phyloP scores from a whole-genome alignment of 37 sponge, comb jelly and placozoan species.

The Beroe forskalii region DNA sequence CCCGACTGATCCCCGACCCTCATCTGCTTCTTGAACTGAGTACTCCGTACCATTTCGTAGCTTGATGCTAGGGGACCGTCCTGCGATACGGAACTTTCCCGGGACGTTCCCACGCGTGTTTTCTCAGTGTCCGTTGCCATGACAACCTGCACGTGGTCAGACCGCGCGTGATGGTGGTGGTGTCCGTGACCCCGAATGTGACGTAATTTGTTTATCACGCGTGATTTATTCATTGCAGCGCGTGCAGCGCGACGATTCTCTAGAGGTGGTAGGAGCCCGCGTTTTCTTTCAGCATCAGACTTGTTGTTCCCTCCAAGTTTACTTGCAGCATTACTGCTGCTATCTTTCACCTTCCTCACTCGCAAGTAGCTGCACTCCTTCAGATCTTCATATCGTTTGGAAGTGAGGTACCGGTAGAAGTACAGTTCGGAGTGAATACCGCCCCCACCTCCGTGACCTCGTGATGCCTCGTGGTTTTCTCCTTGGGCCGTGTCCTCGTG shows the following conservation, averaged over 20 bases:
- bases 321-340: not conserved
- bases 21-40: not conserved
- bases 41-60: not conserved
- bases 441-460: not conserved
- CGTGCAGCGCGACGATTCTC: not conserved
- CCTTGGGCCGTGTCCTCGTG: not conserved
- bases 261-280: not conserved
- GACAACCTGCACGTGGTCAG: not conserved
- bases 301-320: not conserved
- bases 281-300: not conserved
- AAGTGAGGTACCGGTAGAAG: constrained; percentile 7
- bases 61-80: not conserved
- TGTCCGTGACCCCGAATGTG: not conserved
- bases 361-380: not conserved
- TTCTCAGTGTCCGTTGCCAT: not conserved
- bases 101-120: not conserved
- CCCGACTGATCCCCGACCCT: not conserved
- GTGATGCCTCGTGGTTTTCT: not conserved
- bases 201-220: not conserved
- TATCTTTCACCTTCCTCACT: not conserved
- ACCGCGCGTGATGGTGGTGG: not conserved
- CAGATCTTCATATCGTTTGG: not conserved
- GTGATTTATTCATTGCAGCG: not conserved
- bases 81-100: not conserved
- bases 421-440: not conserved